Conservation (phyloP, 2,113 vertebrate genomes). For the Gracilinanus agilis region DNA sequence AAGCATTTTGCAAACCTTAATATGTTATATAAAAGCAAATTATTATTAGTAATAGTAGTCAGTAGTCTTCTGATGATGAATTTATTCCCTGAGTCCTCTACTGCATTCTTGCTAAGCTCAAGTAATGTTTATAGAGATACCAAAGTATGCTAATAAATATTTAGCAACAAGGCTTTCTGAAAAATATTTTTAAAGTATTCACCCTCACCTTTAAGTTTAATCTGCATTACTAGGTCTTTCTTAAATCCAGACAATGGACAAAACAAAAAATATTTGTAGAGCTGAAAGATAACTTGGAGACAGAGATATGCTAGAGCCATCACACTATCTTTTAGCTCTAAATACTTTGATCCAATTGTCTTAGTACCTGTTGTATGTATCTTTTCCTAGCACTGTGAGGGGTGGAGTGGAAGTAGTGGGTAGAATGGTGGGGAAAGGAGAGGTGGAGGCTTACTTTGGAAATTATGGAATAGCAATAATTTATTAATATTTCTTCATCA, state of each 20-base stretch:
- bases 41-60: background rate
- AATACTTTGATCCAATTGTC: background rate
- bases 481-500: conserved; percentile 47
- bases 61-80: background rate
- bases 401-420: background rate
- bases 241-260: background rate
- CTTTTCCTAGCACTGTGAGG: background rate
- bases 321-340: background rate
- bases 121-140: background rate
- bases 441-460: conserved; percentile 3
- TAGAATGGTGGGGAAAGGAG: background rate
- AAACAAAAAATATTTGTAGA: background rate
- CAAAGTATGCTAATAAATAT: background rate
- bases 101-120: background rate
- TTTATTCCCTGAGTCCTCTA: background rate
- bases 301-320: background rate
- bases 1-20: background rate
- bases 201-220: background rate
- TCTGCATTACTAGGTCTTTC: background rate
- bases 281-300: background rate
- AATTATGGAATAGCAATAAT: conserved; percentile 27
- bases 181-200: background rate
- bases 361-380: background rate
- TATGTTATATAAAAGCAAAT: background rate
- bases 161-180: background rate